Evolutionary conservation across 1,140 invertebrate genomes (phyloP), one percentile per base, ranked within the genome.

Genomic region (Geopemphigus sp.): DNA sequence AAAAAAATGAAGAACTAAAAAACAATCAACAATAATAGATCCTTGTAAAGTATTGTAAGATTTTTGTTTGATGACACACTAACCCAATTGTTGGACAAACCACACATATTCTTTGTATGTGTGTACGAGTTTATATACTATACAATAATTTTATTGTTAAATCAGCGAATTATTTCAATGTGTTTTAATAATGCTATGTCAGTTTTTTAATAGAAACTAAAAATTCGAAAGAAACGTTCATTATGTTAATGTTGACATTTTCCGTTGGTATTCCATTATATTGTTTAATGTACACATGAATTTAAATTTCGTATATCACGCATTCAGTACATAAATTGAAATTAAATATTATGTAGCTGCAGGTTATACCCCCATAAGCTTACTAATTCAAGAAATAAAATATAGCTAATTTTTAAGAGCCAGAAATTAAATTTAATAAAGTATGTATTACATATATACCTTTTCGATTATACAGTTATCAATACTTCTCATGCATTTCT

Each of bases 41-140:
- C 74, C 57, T 78, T 78, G 57, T 63, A 63, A 26, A 26, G 39
- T 78, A 78, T 78, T 78, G 74, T 78, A 63, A 78, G 74, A 78
- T 78, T 78, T 78, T 29, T 78, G 74, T 78, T 22, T 32, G 45
- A 78, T 61, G 74, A 78, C 74, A 78, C 57, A 78, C 74, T 78
- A 78, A 78, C 57, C 74, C 17, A 78, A 39, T 78, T 78, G 19
- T 63, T 50, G 56, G 74, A 78, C 29, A 78, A 78, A n/a, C 57
- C 39, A 78, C 29, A 50, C 17, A 61, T 61, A 57, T 78, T 66
- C 64, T 66, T 66, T 45, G 26, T 76, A 39, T 59, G n/a, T 45
- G 19, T 22, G 14, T n/a, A 14, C 59, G 54, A 29, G 39, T 15
- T 29, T 78, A 47, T 61, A 39, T 39, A 39, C 8, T 39, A 39